Evolutionary conservation across 2,888 invertebrate species (phyloP).

Genomic region (Zele albiditarsus): DNA sequence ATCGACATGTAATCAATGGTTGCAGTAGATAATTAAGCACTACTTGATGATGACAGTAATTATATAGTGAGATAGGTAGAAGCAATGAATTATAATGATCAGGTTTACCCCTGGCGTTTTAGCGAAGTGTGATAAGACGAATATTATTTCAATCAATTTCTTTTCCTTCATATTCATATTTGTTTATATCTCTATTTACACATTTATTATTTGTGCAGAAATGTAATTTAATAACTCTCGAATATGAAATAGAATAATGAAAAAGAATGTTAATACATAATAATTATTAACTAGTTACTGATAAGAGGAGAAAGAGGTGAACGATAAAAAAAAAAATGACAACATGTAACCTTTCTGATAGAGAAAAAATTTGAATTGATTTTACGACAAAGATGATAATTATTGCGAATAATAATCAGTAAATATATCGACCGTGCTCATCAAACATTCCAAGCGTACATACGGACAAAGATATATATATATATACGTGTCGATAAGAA

Average conservation of each 20-base stretch:
- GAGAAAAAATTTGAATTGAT: too few species aligned
- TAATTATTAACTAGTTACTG: too few species aligned
- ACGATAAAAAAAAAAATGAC: too few species aligned
- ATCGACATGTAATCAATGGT: conserved; percentile 28
- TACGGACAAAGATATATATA: background rate
- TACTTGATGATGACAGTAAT: conserved; percentile 16
- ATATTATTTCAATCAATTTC: conserved; percentile 10
- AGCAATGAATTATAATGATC: conserved; percentile 29
- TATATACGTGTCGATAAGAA: conserved; percentile 25
- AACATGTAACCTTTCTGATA: too few species aligned
- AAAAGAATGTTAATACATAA: too few species aligned
- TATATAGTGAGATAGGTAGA: conserved; percentile 19
- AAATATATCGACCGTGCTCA: conserved; percentile 21
- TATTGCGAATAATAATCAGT: conserved; percentile 17
- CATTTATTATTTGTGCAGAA: background rate
- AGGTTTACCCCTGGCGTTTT: background rate
- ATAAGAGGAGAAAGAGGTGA: too few species aligned
- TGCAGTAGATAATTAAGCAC: conserved; percentile 23
- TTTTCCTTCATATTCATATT: background rate
- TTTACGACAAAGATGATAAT: background rate
- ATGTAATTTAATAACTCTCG: too few species aligned
- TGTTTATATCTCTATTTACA: background rate
- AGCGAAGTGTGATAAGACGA: conserved; percentile 22
- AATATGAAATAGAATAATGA: too few species aligned
- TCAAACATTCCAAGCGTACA: conserved; percentile 19